Conservation (phyloP, 23 tunicate genomes). For the Corella eumyota region DNA sequence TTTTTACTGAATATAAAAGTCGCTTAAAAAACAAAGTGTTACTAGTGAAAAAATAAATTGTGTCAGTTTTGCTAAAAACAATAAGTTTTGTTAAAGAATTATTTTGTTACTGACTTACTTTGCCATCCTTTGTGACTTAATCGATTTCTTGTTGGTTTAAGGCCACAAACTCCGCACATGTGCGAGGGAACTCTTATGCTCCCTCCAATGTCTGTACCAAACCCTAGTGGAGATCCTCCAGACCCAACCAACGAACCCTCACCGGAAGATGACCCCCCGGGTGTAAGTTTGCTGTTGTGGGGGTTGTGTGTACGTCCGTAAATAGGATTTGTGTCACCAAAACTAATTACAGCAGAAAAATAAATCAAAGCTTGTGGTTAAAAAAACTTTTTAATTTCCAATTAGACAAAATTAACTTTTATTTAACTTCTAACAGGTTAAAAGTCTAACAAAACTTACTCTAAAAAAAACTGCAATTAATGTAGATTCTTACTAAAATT, state of each 20-base stretch:
- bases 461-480: too few species aligned
- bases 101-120: too few species aligned
- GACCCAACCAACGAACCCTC: constrained; percentile 60
- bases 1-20: too few species aligned
- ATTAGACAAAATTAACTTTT: not conserved
- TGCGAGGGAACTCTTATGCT: constrained; percentile 73
- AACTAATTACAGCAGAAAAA: too few species aligned
- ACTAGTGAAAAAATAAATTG: too few species aligned
- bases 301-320: constrained; percentile 63
- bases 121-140: constrained; percentile 31
- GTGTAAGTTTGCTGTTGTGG: constrained; percentile 39
- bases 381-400: too few species aligned
- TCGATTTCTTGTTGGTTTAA: constrained; percentile 58
- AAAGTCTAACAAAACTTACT: too few species aligned
- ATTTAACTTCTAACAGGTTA: too few species aligned
- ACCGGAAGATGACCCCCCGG: constrained; percentile 79
- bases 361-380: constrained; percentile 31
- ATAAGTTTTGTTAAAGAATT: too few species aligned
- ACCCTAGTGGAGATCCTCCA: constrained; percentile 66
- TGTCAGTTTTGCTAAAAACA: too few species aligned
- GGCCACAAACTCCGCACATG: constrained; percentile 75
- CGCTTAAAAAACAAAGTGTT: too few species aligned
- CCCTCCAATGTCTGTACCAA: constrained; percentile 88
- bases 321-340: constrained; percentile 67
- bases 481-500: too few species aligned